phyloP scores from a whole-genome alignment of 2,888 invertebrate genomes.

The Microctonus hyperodae region DNA sequence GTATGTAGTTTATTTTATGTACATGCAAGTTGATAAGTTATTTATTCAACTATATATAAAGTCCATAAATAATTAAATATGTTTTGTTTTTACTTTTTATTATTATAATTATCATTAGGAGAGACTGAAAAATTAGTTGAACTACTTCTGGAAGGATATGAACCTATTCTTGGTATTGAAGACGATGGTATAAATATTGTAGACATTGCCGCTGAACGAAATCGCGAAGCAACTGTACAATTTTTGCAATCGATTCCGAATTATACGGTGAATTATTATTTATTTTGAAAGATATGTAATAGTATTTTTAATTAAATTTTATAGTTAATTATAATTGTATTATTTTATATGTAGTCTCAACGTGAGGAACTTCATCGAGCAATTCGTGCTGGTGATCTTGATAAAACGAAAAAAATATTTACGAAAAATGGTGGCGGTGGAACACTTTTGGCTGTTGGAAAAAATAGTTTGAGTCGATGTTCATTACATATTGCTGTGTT shows the following conservation, averaged over 20 bases:
- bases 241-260: conserved; percentile 76
- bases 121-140: conserved; percentile 73
- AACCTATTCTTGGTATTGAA: conserved; percentile 81
- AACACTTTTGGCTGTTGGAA: conserved; percentile 68
- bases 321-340: conserved; percentile 3
- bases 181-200: conserved; percentile 75
- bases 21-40: neutral
- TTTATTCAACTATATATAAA: neutral
- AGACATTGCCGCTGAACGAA: conserved; percentile 74
- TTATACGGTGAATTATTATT: conserved; percentile 78
- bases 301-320: neutral
- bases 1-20: conserved; percentile 60
- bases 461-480: conserved; percentile 77
- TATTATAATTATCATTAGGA: conserved; percentile 61
- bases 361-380: conserved; percentile 80
- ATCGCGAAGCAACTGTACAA: conserved; percentile 72
- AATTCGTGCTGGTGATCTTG: conserved; percentile 72
- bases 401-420: conserved; percentile 67
- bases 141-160: conserved; percentile 82
- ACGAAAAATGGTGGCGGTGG: conserved; percentile 66
- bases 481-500: conserved; percentile 88
- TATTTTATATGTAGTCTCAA: conserved; percentile 68
- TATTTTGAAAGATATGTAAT: no score
- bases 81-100: no score
- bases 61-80: neutral